Evolutionary conservation across 2,888 invertebrate species (phyloP), one percentile per base, ranked within the genome.

Genomic region (Asteroscopus sphinx): DNA sequence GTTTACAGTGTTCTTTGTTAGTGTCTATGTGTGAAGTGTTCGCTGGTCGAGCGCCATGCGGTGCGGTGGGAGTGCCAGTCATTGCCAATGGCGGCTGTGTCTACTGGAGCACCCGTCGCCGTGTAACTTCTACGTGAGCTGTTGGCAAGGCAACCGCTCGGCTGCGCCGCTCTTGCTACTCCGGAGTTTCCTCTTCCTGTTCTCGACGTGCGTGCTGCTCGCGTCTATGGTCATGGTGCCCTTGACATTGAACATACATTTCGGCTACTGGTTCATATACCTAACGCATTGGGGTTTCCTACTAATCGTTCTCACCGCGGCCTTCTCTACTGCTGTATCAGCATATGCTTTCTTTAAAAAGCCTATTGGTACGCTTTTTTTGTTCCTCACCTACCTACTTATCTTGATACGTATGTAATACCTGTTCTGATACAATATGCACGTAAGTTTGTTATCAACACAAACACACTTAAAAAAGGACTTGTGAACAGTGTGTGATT

Each of bases 251-350:
- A 69, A 69, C 57, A 62, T 59, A 57, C 68, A 75, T 62, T 72
- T 85, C 63, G 83, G 83, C 62, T 91, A 89, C 73, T 94, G 94
- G 91, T 88, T 89, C 77, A 89, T 94, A 73, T 94, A 93, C 80
- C 79, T 94, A 52, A 90, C 93, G 9, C 88, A 94, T 79, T 94
- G 94, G 94, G 90, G 89, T 41, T 87, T 90, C 66, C 62, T 90
- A 52, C 73, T 90, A 46, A 81, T 88, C 25, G 86, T 87, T 53
- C 69, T 88, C 47, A 86, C 85, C 21, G 73, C 77, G 47, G 86
- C 81, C 55, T 89, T 87, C 76, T 83, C 82, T 12, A 80, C 87
- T n/a, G 72, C 79, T 41, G 85, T 90, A 41, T 87, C 89, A 11
- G 85, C 85, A 66, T 82, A 80, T 53, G 86, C 79, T 68, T 86